These are phyloP conservation scores for Menura novaehollandiae DNA, from an alignment of 2,113 vertebrate genomes.

Conservation along the genomic window DNA sequence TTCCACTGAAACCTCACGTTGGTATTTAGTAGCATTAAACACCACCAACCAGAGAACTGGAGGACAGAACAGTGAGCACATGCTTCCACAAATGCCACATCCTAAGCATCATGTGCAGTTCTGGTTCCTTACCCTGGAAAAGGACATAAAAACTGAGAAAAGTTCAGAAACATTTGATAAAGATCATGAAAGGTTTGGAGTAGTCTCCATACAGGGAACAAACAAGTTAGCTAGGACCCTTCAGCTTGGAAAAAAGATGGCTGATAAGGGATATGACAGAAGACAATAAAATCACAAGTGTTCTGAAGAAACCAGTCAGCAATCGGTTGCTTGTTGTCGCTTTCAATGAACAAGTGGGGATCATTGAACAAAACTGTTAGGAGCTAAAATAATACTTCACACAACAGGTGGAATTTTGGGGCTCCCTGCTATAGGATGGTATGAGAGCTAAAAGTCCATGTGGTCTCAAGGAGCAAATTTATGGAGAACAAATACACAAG, in stretches of 20 bases:
- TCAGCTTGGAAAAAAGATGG: neutral
- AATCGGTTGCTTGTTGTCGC: neutral
- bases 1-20: neutral
- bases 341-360: neutral
- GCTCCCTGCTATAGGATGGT: neutral
- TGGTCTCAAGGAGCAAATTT: neutral
- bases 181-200: neutral
- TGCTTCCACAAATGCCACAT: rapidly evolving
- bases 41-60: neutral
- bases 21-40: neutral
- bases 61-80: neutral
- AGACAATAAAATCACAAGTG: neutral
- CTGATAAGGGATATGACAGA: neutral
- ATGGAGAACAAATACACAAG: neutral
- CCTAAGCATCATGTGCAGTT: neutral
- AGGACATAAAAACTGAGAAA: neutral
- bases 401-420: neutral
- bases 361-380: neutral
- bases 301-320: neutral
- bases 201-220: neutral
- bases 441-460: neutral
- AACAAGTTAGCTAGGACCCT: neutral
- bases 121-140: neutral
- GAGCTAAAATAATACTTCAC: neutral
- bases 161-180: neutral